Evolutionary conservation across 2,113 vertebrate genomes (phyloP).

Genomic region (Phyllostomus hastatus): DNA sequence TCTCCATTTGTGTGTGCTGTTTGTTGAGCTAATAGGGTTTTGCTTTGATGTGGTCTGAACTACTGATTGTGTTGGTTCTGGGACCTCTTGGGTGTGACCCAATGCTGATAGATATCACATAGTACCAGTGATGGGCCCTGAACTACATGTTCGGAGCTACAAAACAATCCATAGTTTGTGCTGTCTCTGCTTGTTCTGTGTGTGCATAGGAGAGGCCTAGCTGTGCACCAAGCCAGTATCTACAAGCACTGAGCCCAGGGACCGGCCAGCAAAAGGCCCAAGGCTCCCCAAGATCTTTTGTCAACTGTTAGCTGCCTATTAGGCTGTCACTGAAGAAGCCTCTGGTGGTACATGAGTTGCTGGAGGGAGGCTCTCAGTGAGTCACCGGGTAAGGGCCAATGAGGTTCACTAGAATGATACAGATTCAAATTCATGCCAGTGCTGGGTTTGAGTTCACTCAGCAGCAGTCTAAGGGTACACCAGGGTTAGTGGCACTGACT

Average conservation of each 20-base stretch:
- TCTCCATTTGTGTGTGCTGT: not conserved
- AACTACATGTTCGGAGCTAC: not conserved
- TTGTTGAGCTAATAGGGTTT: not conserved
- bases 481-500: not conserved
- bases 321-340: not conserved
- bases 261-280: not conserved
- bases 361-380: not conserved
- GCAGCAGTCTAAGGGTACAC: not conserved
- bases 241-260: not conserved
- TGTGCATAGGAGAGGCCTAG: not conserved
- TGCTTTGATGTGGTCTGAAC: not conserved
- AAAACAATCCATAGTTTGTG: not conserved
- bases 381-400: not conserved
- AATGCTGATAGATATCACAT: not conserved
- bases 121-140: not conserved
- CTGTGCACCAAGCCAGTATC: not conserved
- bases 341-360: not conserved
- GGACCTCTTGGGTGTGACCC: not conserved
- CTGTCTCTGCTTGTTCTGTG: not conserved
- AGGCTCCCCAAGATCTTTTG: not conserved
- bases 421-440: not conserved
- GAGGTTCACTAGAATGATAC: not conserved
- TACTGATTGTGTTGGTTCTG: not conserved
- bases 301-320: not conserved
- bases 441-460: not conserved